Base-by-base conservation (phyloP, 1,140 invertebrate species). In the Vanessa atalanta region DNA sequence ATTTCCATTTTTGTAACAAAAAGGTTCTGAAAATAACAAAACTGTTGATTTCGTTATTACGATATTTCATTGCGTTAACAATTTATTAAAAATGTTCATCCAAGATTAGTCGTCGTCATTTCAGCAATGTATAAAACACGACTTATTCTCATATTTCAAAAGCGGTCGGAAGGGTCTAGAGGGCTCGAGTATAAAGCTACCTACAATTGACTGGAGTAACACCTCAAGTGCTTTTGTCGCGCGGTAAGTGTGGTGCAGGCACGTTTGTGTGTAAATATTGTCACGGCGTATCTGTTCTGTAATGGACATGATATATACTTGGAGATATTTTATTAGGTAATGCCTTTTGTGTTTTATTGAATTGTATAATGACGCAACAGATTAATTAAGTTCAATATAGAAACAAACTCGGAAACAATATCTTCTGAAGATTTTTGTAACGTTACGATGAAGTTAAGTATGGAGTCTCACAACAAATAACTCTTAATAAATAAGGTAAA, bases 181-280 rank as follows among this genome's bases (percentile, higher is more conserved):
- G 79, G 79, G 78, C 77, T 86, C 75, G 82, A 89, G 84, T 79
- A 83, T 79, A 86, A 57, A 84, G 87, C 86, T 83, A 86, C 83
- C 83, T 82, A 74, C 87, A 89, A 89, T 89, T 88, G 86, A 88
- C 85, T 85, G 82, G 83, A 88, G 81, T 85, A 81, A 84, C 83
- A 86, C 79, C 83, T 85, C 80, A 74, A 87, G 88, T 77, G 79
- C 76, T 86, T 80, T 82, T 83, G 85, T 84, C 83, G 82, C 81
- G 72, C 73, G 65, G 80, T 80, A 75, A 85, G 82, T 86, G 81
- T 79, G 74, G 84, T 84, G 82, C 79, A 81, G 75, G 66, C 71
- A 77, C 65, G 83, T 84, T 79, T 83, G 79, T 84, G 79, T 73
- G 84, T 82, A 87, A 88, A 88, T 88, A 84, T 87, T 90, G 82